Base-by-base conservation (phyloP, 2,113 vertebrate species). In the Bos indicus region DNA sequence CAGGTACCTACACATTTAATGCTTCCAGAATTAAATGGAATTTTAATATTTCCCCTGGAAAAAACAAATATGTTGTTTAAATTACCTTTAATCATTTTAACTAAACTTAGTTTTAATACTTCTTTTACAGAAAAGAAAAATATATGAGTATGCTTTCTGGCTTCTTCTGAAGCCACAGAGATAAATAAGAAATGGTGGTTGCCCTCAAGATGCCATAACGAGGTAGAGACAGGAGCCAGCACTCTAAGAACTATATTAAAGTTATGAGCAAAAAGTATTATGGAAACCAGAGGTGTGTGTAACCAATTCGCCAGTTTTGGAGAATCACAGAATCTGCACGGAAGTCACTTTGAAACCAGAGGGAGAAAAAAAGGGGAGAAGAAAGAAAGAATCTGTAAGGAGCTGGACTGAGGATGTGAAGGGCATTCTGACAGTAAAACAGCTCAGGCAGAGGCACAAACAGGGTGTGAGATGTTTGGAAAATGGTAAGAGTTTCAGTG, bases 1-100 rank as follows among this genome's bases (percentile, higher is more conserved):
- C 48, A 51, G 19, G 21, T 21, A 57, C 12, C 16, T 54, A 90
- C 40, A 48, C 25, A 40, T 10, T 54, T 40, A 64, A 78, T 87
- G 19, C 43, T 87, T 93, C 43, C 16, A 86, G 60, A 57, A 93
- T 30, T 88, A 12, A 54, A 30, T 19, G 91, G 82, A 17, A 19
- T 91, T 94, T 95, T 60, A 56, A n/a, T 90, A 78, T 88, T 40
- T 62, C 21, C 28, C 30, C 26, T 43, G 59, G 12, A 14, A 16
- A 86, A 86, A n/a, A 81, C 4, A 90, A 52, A 3, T 52, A 83
- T 57, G 90, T 84, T 57, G 51, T 78, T 90, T 97, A 78, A 40
- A 60, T 90, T 91, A 82, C 88, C 71, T 92, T 94, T 74, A 82
- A 57, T 71, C n/a, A 43, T 82, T 88, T 95, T 71, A 92, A 60